Percentiles rank a stretch among this genome's conserved stretches.
phyloP scores from a whole-genome alignment of 2,797 vertebrate species.

The Podargus strigoides region DNA sequence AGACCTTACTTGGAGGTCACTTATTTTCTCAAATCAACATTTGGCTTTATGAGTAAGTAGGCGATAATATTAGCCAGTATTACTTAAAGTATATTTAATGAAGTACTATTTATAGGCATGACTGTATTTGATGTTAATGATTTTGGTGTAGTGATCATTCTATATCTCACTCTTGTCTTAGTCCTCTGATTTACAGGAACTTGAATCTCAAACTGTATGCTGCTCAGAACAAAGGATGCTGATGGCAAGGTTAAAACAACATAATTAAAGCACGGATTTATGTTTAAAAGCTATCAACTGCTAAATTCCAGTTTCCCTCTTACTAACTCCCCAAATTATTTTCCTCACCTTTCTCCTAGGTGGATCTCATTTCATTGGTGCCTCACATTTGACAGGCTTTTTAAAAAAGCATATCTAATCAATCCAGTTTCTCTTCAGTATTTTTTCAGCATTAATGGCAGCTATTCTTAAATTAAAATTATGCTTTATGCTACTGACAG shows the following conservation, averaged over 20 bases:
- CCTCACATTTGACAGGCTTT: not conserved
- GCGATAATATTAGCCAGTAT: not conserved
- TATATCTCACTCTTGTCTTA: not conserved
- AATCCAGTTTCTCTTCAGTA: not conserved
- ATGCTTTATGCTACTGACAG: not conserved
- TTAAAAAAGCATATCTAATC: not conserved
- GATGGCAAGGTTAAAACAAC: not conserved
- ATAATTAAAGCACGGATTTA: not conserved
- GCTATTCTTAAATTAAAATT: not conserved
- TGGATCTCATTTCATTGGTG: no score
- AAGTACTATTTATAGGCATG: not conserved
- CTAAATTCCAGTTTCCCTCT: not conserved
- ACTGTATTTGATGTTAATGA: not conserved
- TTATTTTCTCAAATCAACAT: not conserved
- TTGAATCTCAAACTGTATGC: not conserved
- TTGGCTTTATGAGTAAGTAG: not conserved
- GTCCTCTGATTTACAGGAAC: not conserved
- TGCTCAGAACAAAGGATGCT: not conserved
- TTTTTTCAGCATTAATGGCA: not conserved
- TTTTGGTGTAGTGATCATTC: not conserved
- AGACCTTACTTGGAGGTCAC: not conserved
- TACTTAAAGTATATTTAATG: not conserved
- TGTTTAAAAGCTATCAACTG: not conserved
- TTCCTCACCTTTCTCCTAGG: not conserved
- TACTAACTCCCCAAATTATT: not conserved